These are phyloP conservation scores for Anastrepha obliqua DNA, from an alignment of 1,140 invertebrate species.

Conservation along the genomic window DNA sequence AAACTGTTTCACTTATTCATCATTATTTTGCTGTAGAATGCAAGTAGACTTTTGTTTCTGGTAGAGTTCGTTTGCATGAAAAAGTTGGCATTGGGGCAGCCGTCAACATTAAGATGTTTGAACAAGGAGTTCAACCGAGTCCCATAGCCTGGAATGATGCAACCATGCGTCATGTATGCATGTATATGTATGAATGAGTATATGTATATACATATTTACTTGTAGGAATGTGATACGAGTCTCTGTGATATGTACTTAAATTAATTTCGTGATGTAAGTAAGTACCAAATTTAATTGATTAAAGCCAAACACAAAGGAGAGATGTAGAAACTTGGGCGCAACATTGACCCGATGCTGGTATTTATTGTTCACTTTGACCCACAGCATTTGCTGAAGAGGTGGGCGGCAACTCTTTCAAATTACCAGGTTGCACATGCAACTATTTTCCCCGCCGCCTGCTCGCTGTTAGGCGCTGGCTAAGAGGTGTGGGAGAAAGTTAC, in stretches of 20 bases:
- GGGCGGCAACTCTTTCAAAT: constrained; percentile 27
- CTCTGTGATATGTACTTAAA: neutral
- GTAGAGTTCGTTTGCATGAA: too few species aligned
- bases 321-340: neutral
- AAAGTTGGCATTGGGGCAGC: too few species aligned
- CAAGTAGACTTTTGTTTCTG: too few species aligned
- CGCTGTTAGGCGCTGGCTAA: neutral
- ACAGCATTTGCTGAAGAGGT: neutral
- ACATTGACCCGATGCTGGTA: neutral
- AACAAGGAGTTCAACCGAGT: too few species aligned
- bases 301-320: neutral
- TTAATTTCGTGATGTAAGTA: neutral
- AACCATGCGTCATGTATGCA: too few species aligned
- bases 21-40: too few species aligned
- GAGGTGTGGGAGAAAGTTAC: constrained; percentile 10
- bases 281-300: constrained; percentile 18
- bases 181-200: neutral
- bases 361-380: constrained; percentile 42
- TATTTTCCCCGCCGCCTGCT: neutral
- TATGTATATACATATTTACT: neutral
- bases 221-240: neutral
- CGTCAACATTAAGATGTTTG: too few species aligned
- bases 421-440: constrained; percentile 21
- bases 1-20: too few species aligned
- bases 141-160: too few species aligned